phyloP scores from a whole-genome alignment of 2,888 invertebrate species.

The Noctuana brunneofusca region DNA sequence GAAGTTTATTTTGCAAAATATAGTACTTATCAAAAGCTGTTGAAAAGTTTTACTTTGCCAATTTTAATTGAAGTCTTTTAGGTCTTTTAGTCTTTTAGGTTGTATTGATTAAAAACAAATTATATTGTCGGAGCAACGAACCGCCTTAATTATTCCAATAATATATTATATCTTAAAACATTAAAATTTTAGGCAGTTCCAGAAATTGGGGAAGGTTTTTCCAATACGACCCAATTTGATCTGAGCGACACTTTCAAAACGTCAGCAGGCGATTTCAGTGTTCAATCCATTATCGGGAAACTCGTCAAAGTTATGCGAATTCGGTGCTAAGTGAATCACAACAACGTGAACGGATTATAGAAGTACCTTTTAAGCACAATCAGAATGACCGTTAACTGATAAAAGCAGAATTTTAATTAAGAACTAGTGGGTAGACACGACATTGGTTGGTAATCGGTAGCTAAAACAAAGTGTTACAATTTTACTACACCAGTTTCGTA shows the following conservation, averaged over 20 bases:
- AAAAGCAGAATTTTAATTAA: slow-evolving; percentile 13
- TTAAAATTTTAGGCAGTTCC: neutral
- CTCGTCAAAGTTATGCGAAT: slow-evolving; percentile 22
- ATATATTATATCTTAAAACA: too few relatives aligned
- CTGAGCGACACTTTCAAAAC: slow-evolving; percentile 4
- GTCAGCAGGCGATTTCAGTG: slow-evolving; percentile 13
- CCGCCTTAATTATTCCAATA: too few relatives aligned
- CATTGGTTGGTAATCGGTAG: neutral
- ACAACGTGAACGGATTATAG: slow-evolving; percentile 21
- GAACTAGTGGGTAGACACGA: neutral
- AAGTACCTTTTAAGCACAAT: slow-evolving; percentile 11
- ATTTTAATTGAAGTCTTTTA: too few relatives aligned
- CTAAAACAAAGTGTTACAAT: neutral
- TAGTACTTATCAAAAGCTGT: too few relatives aligned
- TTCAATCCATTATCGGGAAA: slow-evolving; percentile 21
- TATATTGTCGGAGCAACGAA: too few relatives aligned
- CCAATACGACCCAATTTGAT: slow-evolving; percentile 18
- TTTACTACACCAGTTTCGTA: neutral
- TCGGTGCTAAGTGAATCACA: slow-evolving; percentile 14
- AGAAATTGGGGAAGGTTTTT: neutral
- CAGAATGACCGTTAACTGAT: neutral
- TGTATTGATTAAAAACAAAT: too few relatives aligned
- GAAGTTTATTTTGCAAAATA: too few relatives aligned
- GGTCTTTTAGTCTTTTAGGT: too few relatives aligned
- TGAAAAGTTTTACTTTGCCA: too few relatives aligned